Conservation (phyloP, 1,140 invertebrate genomes). For the Helicoverpa zea region DNA sequence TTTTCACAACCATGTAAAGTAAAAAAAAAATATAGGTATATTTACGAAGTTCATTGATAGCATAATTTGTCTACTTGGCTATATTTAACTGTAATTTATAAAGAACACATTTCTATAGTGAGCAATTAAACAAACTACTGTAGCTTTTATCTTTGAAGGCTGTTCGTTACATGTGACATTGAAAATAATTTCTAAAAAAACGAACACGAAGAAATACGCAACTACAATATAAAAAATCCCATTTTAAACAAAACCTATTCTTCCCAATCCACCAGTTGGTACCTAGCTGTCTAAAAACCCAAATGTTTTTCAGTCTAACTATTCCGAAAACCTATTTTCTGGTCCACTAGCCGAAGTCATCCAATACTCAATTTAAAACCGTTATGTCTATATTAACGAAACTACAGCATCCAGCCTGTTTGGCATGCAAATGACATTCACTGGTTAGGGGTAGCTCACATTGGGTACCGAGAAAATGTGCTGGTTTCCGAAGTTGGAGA, state of each 20-base stretch:
- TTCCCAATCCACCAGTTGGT: background rate
- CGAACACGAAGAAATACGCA: too few species aligned
- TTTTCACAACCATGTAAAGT: too few species aligned
- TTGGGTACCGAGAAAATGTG: background rate
- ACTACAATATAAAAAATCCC: too few species aligned
- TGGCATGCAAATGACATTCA: slow-evolving; percentile 14
- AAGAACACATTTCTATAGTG: too few species aligned
- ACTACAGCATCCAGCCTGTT: slow-evolving; percentile 10
- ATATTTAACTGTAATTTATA: too few species aligned
- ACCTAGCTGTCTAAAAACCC: background rate
- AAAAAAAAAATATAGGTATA: too few species aligned
- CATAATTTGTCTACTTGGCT: too few species aligned
- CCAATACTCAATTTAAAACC: slow-evolving; percentile 3
- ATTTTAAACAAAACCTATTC: background rate
- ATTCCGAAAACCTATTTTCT: slow-evolving; percentile 18
- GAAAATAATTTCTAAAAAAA: too few species aligned
- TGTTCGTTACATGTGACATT: too few species aligned
- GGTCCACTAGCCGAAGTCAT: background rate
- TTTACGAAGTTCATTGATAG: too few species aligned
- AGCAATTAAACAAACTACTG: too few species aligned
- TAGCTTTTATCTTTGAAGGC: too few species aligned
- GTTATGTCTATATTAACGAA: slow-evolving; percentile 18
- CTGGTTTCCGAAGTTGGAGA: background rate
- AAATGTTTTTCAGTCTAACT: slow-evolving; percentile 2
- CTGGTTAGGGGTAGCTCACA: background rate